Conservation (phyloP, 2,888 invertebrate species). For the Zeuzera pyrina region DNA sequence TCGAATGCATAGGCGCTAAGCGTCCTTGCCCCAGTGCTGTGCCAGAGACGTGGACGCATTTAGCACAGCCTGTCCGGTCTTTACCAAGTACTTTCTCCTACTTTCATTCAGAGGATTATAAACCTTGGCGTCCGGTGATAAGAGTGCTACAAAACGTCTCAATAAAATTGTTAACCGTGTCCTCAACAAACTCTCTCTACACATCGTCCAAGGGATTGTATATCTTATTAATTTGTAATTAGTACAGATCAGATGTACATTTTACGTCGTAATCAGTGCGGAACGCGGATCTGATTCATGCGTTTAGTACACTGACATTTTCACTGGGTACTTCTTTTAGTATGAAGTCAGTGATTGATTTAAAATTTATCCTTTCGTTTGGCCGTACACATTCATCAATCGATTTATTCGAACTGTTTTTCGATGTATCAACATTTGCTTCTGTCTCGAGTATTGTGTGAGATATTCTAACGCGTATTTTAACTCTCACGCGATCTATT, state of each 20-base stretch:
- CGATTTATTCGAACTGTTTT: no score
- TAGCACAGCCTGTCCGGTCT: constrained; percentile 50
- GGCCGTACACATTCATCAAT: no score
- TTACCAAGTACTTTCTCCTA: constrained; percentile 45
- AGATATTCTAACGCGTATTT: no score
- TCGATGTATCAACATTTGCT: no score
- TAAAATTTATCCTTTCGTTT: constrained; percentile 10
- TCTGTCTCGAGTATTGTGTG: no score
- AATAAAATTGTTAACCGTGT: constrained; percentile 27
- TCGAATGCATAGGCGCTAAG: constrained; percentile 53
- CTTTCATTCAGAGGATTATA: constrained; percentile 34
- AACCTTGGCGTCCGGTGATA: constrained; percentile 33
- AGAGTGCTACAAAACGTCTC: constrained; percentile 24
- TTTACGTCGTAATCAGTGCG: constrained; percentile 28
- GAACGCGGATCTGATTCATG: constrained; percentile 47
- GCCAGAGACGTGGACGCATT: constrained; percentile 57
- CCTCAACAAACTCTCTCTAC: constrained; percentile 31
- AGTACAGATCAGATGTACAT: constrained; percentile 17
- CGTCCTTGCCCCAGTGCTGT: constrained; percentile 68
- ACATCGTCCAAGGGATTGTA: constrained; percentile 24
- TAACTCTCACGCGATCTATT: constrained; percentile 18
- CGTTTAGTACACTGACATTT: constrained; percentile 52
- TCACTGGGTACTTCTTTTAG: constrained; percentile 39
- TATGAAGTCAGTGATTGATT: constrained; percentile 14
- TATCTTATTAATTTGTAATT: constrained; percentile 30